phyloP scores from a whole-genome alignment of 2,113 vertebrate genomes.

The Notechis scutatus region DNA sequence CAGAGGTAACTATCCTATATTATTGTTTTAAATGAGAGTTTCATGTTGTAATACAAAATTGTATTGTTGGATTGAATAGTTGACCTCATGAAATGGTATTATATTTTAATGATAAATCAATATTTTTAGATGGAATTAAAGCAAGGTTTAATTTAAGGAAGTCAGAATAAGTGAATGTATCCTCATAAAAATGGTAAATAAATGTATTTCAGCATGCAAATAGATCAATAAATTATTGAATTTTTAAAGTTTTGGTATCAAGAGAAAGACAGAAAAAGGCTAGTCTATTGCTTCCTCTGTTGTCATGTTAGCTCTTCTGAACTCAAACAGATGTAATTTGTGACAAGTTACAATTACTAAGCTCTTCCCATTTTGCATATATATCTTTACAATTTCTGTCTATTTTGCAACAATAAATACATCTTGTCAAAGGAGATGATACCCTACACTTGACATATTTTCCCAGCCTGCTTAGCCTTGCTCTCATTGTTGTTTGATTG shows the following conservation, averaged over 20 bases:
- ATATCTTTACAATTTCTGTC: constrained; percentile 51
- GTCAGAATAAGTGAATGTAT: background rate
- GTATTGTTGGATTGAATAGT: background rate
- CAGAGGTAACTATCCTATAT: background rate
- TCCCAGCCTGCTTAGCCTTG: background rate
- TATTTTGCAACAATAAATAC: constrained; percentile 33
- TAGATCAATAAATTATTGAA: background rate
- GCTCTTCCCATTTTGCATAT: constrained; percentile 49
- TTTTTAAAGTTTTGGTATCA: constrained; percentile 7
- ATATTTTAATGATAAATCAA: background rate
- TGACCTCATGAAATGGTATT: background rate
- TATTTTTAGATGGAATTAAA: background rate
- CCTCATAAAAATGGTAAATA: background rate
- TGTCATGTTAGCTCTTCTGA: constrained; percentile 38
- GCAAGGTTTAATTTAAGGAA: background rate
- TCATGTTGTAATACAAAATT: background rate
- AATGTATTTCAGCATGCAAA: constrained; percentile 17
- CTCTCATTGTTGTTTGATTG: constrained; percentile 16
- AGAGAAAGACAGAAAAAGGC: background rate
- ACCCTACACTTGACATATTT: background rate
- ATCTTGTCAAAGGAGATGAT: constrained; percentile 14
- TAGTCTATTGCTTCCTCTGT: background rate
- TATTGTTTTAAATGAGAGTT: background rate
- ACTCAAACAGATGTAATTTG: constrained; percentile 59
- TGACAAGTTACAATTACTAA: constrained; percentile 49